Evolutionary conservation across 2,797 vertebrate species (phyloP).

Genomic region (Moxostoma hubbsi): DNA sequence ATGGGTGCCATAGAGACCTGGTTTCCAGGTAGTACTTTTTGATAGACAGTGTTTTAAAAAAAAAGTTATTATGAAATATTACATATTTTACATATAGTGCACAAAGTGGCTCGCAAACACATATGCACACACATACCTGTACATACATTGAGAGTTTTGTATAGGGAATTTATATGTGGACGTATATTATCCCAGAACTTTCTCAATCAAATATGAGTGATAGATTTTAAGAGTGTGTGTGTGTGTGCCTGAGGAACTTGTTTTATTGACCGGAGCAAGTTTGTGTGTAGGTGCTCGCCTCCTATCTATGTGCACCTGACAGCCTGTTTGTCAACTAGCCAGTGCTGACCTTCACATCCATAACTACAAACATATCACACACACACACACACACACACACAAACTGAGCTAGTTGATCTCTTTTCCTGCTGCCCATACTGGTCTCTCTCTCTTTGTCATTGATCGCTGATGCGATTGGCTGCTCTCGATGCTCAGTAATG

Average conservation of each 20-base stretch:
- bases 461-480: slow-evolving; percentile 99
- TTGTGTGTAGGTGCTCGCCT: slow-evolving; percentile 62
- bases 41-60: slow-evolving; percentile 51
- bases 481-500: slow-evolving; percentile 97
- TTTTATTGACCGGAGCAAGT: slow-evolving; percentile 29
- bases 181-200: slow-evolving; percentile 79
- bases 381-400: no score
- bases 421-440: no score
- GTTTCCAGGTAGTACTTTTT: slow-evolving; percentile 61
- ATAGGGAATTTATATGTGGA: slow-evolving; percentile 81
- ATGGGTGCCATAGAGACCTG: slow-evolving; percentile 55
- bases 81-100: not conserved
- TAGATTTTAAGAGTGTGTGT: slow-evolving; percentile 53
- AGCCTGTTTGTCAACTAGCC: slow-evolving; percentile 39
- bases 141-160: slow-evolving; percentile 71
- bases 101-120: not conserved
- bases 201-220: slow-evolving; percentile 74
- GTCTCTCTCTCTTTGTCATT: slow-evolving; percentile 88
- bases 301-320: slow-evolving; percentile 85
- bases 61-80: not conserved
- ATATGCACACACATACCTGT: not conserved
- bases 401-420: no score
- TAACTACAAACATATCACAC: no score
- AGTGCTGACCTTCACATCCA: slow-evolving; percentile 93
- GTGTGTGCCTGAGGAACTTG: not conserved